Evolutionary conservation across 1,140 invertebrate species (phyloP).

Genomic region (Macrosteles quadrilineatus): DNA sequence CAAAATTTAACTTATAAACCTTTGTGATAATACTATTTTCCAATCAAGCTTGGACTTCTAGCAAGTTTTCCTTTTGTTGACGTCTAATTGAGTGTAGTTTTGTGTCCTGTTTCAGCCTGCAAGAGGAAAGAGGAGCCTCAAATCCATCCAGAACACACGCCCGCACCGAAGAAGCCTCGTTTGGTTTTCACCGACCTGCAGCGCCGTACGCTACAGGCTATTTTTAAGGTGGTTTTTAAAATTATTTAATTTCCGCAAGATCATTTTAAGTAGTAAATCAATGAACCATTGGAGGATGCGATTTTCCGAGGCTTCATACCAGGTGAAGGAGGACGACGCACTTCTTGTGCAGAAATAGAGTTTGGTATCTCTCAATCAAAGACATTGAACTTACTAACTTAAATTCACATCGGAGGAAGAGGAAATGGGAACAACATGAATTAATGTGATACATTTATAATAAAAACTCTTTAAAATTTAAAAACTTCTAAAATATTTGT

Average conservation of each 20-base stretch:
- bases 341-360: constrained; percentile 30
- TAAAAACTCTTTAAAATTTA: too few species aligned
- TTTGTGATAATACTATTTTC: too few species aligned
- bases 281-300: not conserved
- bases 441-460: too few species aligned
- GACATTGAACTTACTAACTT: too few species aligned
- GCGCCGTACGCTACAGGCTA: constrained; percentile 98
- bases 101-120: constrained; percentile 68
- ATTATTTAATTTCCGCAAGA: not conserved
- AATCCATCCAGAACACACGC: constrained; percentile 71
- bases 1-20: too few species aligned
- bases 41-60: too few species aligned
- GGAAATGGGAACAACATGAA: too few species aligned
- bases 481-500: too few species aligned
- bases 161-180: constrained; percentile 97
- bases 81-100: constrained; percentile 33
- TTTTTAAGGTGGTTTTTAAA: constrained; percentile 81
- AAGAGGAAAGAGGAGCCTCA: constrained; percentile 96
- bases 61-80: too few species aligned
- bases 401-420: too few species aligned
- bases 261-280: not conserved
- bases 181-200: constrained; percentile 99
- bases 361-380: constrained; percentile 40
- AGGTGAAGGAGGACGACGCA: not conserved
- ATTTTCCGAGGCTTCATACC: not conserved